These are phyloP conservation scores for Noctua fimbriata DNA, from an alignment of 2,888 invertebrate species.

Conservation along the genomic window DNA sequence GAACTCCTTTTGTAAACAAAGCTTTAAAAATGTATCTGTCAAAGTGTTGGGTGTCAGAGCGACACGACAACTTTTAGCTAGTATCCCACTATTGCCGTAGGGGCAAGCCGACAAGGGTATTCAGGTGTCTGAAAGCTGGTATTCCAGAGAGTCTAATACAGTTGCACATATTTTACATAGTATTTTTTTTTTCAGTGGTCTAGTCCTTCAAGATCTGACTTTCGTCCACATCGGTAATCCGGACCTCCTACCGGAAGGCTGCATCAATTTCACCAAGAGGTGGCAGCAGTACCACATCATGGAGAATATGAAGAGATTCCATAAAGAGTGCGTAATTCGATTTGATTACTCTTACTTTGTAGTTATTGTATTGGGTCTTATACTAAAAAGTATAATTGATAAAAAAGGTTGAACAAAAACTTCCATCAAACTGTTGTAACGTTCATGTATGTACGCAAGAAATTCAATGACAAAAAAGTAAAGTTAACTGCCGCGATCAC, in stretches of 20 bases:
- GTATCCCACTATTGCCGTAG: neutral
- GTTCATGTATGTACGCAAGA: neutral
- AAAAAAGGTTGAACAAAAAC: neutral
- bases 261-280: conserved; percentile 98
- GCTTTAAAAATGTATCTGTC: neutral
- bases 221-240: conserved; percentile 99
- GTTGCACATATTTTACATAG: neutral
- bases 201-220: conserved; percentile 99
- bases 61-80: neutral
- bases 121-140: neutral
- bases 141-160: neutral
- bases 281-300: conserved; percentile 99
- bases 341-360: neutral
- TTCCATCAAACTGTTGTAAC: neutral
- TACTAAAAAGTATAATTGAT: neutral
- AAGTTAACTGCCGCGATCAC: neutral
- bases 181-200: conserved; percentile 92
- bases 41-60: neutral
- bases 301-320: conserved; percentile 99
- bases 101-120: neutral
- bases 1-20: neutral
- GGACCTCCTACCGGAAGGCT: conserved; percentile 96
- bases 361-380: neutral
- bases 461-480: neutral
- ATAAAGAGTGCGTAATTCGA: conserved; percentile 94